Evolutionary conservation across 2,888 invertebrate genomes (phyloP), one percentile per base, ranked within the genome.

Genomic region (Icerya purchasi): DNA sequence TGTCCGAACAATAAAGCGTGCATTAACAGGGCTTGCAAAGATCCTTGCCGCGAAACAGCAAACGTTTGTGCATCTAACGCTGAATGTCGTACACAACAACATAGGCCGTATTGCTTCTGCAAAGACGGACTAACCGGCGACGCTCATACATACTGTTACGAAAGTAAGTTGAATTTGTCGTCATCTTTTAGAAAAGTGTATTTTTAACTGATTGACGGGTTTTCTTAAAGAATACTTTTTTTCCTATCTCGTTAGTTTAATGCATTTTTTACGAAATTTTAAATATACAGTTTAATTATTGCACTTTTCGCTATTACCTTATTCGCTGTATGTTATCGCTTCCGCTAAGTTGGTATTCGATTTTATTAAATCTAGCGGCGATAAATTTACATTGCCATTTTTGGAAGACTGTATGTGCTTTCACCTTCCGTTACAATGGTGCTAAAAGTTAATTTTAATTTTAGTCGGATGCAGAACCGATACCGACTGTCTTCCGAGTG

Each of bases 1-100:
- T 92, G 92, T 68, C 75, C 83, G 0, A 86, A 86, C 64, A 83
- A 85, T 67, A 83, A 85, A 67, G 83, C 88, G 0, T 92, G 92
- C 69, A 78, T 85, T 59, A 83, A 85, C 68, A 75, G 80, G 62
- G 78, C 75, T 63, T 90, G 90, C 68, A 73, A 77, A 51, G 80
- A 84, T 68, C 87, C 89, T 5, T 91, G 91, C 68, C 73, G 75
- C 3, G 78, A 80, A 18, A 73, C 77, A 62, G 69, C 73, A 2
- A 78, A 77, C 62, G 77, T 81, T 60, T 90, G 89, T 66, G 87
- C 86, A 2, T 74, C 77, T 58, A 86, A 87, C 68, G 83, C 88
- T 1, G 81, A 82, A 60, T 90, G 89, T 67, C 76, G 83, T 61
- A 83, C 84, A 0, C 82, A 83, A 71, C 74, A 82, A 62, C 90